These are phyloP conservation scores for Augochlorella aurata DNA, from an alignment of 2,888 invertebrate genomes.

Conservation along the genomic window DNA sequence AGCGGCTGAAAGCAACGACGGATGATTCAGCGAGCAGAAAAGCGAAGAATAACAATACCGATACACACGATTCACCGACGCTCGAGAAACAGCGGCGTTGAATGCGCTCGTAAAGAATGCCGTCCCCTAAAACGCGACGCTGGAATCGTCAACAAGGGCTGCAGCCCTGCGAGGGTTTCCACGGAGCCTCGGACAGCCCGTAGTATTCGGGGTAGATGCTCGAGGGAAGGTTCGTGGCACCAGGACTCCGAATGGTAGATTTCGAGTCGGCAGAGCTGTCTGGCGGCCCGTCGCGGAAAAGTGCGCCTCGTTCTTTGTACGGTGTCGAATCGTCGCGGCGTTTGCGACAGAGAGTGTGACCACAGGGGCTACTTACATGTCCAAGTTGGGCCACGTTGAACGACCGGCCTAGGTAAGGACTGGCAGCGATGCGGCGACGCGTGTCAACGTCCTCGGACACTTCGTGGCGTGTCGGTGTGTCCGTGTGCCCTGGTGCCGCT, in stretches of 20 bases:
- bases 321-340: not conserved
- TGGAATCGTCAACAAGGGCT: no score
- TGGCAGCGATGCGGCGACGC: constrained; percentile 39
- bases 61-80: no score
- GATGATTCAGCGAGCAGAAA: no score
- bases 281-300: not conserved
- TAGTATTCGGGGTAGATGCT: not conserved
- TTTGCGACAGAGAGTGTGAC: not conserved
- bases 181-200: not conserved
- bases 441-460: constrained; percentile 39
- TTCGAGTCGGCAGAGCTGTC: not conserved
- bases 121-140: no score
- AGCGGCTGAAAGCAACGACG: no score
- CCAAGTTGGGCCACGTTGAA: constrained; percentile 73
- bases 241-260: not conserved
- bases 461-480: constrained; percentile 10
- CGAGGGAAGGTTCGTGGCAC: not conserved
- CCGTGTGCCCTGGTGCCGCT: not conserved
- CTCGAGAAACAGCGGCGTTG: no score
- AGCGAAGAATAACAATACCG: no score
- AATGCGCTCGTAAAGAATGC: no score
- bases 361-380: constrained; percentile 66
- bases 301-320: not conserved
- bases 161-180: not conserved
- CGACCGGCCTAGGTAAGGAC: constrained; percentile 64